Conservation (phyloP, 1,140 invertebrate genomes). For the Lordiphosa stackelbergi region DNA sequence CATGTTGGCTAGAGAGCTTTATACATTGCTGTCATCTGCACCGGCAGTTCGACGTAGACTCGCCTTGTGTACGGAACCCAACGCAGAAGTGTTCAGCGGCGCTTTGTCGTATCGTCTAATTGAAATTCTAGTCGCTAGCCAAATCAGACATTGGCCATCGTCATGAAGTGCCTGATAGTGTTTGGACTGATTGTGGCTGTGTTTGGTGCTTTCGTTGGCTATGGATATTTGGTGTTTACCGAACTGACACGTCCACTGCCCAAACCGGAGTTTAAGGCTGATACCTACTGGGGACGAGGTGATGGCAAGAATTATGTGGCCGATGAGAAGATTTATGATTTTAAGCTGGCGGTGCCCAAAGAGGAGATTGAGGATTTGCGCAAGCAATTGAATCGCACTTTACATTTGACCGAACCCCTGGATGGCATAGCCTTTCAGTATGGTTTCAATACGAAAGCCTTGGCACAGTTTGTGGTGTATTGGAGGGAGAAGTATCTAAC, state of each 20-base stretch:
- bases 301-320: slow-evolving; percentile 51
- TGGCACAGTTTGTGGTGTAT: slow-evolving; percentile 83
- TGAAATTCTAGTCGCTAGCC: slow-evolving; percentile 23
- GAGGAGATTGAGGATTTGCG: slow-evolving; percentile 80
- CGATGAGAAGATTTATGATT: slow-evolving; percentile 56
- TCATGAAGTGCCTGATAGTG: slow-evolving; percentile 61
- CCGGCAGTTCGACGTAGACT: too few relatives aligned
- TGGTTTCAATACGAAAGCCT: slow-evolving; percentile 85
- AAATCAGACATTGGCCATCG: neutral
- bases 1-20: too few relatives aligned
- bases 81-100: too few relatives aligned
- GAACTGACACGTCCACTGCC: slow-evolving; percentile 64
- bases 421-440: slow-evolving; percentile 85
- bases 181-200: slow-evolving; percentile 60
- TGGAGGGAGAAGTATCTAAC: slow-evolving; percentile 85
- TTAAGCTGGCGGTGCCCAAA: slow-evolving; percentile 41
- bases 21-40: too few relatives aligned
- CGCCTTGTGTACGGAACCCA: too few relatives aligned
- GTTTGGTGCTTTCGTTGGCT: slow-evolving; percentile 54
- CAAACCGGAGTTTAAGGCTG: slow-evolving; percentile 58
- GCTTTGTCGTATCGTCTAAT: slow-evolving; percentile 6
- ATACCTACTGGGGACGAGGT: slow-evolving; percentile 70
- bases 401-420: slow-evolving; percentile 80
- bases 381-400: slow-evolving; percentile 79
- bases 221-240: slow-evolving; percentile 55